Evolutionary conservation across 2,888 invertebrate species (phyloP).

Genomic region (Tholera decimalis): DNA sequence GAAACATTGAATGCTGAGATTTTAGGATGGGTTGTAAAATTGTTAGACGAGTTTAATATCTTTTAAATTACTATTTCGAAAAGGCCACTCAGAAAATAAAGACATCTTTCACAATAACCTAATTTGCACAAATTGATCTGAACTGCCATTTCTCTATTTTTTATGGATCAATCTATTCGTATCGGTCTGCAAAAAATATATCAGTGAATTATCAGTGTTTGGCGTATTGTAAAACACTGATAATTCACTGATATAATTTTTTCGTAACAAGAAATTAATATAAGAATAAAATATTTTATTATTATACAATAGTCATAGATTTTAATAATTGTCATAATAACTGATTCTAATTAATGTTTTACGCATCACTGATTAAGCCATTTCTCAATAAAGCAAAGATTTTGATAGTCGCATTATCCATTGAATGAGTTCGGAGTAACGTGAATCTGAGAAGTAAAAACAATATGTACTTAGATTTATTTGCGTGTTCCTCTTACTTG

Average conservation of each 20-base stretch:
- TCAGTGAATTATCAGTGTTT: no score
- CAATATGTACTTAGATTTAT: constrained; percentile 14
- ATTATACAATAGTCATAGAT: no score
- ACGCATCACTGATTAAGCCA: constrained; percentile 4
- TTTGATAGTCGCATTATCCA: background rate
- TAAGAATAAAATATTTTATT: no score
- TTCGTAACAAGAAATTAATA: no score
- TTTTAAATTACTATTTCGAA: background rate
- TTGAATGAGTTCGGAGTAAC: constrained; percentile 15
- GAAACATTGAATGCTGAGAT: constrained; percentile 8
- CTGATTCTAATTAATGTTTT: constrained; percentile 19
- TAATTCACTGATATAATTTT: no score
- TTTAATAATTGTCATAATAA: constrained; percentile 14
- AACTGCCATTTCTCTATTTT: background rate
- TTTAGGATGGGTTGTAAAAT: constrained; percentile 4
- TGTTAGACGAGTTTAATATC: background rate
- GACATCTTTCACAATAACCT: background rate
- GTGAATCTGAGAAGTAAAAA: constrained; percentile 27
- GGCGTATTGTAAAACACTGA: no score
- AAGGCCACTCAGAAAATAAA: background rate
- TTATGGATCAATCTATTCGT: no score
- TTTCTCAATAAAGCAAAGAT: constrained; percentile 14
- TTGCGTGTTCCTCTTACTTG: constrained; percentile 7
- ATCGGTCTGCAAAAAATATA: no score
- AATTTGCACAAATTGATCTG: background rate